Conservation (phyloP, 2,113 vertebrate species). For the Notiomystis cincta region DNA sequence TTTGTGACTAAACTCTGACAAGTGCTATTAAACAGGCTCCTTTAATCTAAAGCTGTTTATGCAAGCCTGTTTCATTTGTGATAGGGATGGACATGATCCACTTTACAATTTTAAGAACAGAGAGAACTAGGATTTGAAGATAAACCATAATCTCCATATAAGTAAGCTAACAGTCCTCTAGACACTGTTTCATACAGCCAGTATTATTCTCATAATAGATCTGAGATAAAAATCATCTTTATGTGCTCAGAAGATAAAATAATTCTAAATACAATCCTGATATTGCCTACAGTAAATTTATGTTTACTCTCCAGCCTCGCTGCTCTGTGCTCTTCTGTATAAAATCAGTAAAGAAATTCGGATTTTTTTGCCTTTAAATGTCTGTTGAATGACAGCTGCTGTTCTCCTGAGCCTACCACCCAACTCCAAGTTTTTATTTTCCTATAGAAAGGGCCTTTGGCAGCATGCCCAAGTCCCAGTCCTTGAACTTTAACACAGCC, state of each 20-base stretch:
- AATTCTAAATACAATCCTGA: neutral
- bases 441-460: neutral
- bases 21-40: neutral
- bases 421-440: neutral
- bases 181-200: neutral
- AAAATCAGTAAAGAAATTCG: neutral
- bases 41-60: conserved; percentile 2
- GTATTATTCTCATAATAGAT: neutral
- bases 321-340: neutral
- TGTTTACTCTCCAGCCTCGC: neutral
- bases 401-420: neutral
- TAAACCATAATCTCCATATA: neutral
- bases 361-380: neutral
- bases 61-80: neutral
- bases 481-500: neutral
- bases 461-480: neutral
- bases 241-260: neutral
- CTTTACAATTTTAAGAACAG: neutral
- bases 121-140: conserved; percentile 2
- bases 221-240: neutral
- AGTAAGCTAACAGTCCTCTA: neutral
- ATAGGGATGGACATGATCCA: neutral
- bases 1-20: neutral
- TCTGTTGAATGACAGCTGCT: neutral
- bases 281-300: neutral